These are phyloP conservation scores for Chionoecetes opilio DNA, from an alignment of 1,140 invertebrate species.

Conservation along the genomic window DNA sequence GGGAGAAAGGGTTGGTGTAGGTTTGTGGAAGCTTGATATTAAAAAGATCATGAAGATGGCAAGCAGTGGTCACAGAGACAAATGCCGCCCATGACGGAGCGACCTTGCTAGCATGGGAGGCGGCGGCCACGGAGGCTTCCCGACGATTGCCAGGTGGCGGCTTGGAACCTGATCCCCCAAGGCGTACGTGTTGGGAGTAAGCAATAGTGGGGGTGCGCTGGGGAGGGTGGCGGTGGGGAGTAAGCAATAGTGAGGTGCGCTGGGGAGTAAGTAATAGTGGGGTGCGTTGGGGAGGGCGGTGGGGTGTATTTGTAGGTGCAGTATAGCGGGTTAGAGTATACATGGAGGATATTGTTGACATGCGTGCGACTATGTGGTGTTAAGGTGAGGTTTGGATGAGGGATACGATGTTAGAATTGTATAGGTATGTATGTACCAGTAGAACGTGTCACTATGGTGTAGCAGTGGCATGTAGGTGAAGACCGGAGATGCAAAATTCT, in stretches of 20 bases:
- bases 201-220: not conserved
- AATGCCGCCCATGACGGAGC: not conserved
- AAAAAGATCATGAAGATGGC: not conserved
- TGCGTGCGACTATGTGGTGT: not conserved
- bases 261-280: not conserved
- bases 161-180: not conserved
- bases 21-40: too few species aligned
- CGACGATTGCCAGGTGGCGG: not conserved
- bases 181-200: conserved; percentile 4
- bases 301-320: too few species aligned
- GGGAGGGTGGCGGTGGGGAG: not conserved
- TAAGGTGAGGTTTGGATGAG: too few species aligned
- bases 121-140: not conserved
- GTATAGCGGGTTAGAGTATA: too few species aligned
- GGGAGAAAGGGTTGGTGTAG: too few species aligned
- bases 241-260: not conserved
- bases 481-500: too few species aligned
- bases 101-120: not conserved
- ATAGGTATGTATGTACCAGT: not conserved
- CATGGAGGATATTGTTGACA: too few species aligned
- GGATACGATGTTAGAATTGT: too few species aligned
- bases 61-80: not conserved
- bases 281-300: not conserved
- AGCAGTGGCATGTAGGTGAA: too few species aligned
- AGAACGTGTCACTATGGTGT: not conserved